Evolutionary conservation across 2,797 vertebrate genomes (phyloP), one percentile per base, ranked within the genome.

Genomic region (Lycodopsis pacificus): DNA sequence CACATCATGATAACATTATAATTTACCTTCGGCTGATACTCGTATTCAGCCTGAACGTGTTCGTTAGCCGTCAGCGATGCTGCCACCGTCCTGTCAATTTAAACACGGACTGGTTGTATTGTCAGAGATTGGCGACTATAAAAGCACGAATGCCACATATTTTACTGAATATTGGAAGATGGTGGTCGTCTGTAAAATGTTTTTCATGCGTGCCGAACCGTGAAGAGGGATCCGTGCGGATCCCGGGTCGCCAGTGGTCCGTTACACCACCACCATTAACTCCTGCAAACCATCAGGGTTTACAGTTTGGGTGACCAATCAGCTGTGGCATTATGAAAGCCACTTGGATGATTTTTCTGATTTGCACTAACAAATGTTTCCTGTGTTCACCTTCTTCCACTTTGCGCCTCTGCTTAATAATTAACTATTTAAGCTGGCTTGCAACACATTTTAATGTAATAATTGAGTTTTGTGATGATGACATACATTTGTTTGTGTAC

Each of bases 321-420:
- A 54, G 65, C 83, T 83, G 62, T 71, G 54, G 83, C 73, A 68
- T 84, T 13, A 86, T 77, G 36, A 86, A 79, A 58, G 25, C 65
- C 71, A 69, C 65, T 68, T 84, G 49, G 44, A 80, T 75, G 76
- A 80, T 77, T 87, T 90, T 83, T 89, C 80, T 92, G 76, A 90
- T 90, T 88, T 92, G 88, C 90, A 90, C 89, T 89, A 86, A 94
- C 95, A 95, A 95, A 96, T 92, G 73, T 92, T 88, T 91, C 82
- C 78, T 90, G 80, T 89, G 68, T 93, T 93, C 78, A 85, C 86
- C 77, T 87, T 88, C 48, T 71, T 92, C 85, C 75, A 88, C 86
- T 90, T 82, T 76, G 73, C 74, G 25, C 72, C 65, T 89, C 84
- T 89, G 85, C 89, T 87, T 91, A 85, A 71, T 90, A 54, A 82